phyloP scores from a whole-genome alignment of 2,888 invertebrate species.

The Mantis religiosa region DNA sequence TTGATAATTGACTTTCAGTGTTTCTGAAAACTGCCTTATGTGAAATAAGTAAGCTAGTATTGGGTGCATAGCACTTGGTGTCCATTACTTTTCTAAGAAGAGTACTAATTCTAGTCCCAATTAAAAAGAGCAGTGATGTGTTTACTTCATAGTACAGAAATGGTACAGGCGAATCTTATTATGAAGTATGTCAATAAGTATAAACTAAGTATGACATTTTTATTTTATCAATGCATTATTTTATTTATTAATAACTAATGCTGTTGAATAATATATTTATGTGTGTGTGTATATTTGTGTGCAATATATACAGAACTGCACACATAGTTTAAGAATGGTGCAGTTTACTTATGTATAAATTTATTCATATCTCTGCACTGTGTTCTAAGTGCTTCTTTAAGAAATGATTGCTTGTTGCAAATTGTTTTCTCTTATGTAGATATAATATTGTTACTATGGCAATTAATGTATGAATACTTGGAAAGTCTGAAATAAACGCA shows the following conservation, averaged over 20 bases:
- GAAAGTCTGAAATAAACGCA: constrained; percentile 23
- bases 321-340: background rate
- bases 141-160: background rate
- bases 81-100: background rate
- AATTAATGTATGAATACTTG: constrained; percentile 9
- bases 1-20: background rate
- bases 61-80: background rate
- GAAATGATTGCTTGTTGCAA: constrained; percentile 4
- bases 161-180: background rate
- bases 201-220: background rate
- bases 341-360: background rate
- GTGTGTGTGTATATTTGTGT: background rate
- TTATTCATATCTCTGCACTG: background rate
- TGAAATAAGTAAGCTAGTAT: background rate
- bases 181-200: background rate
- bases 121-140: background rate
- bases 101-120: background rate
- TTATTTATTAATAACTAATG: background rate
- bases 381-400: background rate
- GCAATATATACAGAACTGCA: background rate
- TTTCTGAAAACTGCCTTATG: background rate
- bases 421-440: constrained; percentile 17
- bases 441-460: constrained; percentile 1
- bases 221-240: background rate
- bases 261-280: background rate